phyloP scores from a whole-genome alignment of 2,888 invertebrate genomes.

The Chymomyza caudatula region DNA sequence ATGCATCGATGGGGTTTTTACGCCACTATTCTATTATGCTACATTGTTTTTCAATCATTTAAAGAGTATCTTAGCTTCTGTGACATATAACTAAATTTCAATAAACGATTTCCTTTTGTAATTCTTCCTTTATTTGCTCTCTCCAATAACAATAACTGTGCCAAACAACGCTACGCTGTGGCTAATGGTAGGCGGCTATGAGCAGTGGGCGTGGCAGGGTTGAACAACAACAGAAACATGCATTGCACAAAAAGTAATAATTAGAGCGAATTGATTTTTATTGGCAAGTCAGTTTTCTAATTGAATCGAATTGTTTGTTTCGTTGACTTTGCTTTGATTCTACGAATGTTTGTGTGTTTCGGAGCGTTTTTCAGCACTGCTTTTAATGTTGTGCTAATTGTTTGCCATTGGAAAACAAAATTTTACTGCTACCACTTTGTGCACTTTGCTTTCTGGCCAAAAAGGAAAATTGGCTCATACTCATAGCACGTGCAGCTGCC shows the following conservation, averaged over 20 bases:
- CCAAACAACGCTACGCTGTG: not conserved
- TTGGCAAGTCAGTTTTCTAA: slow-evolving; percentile 20
- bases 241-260: slow-evolving; percentile 12
- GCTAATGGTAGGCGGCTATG: not conserved
- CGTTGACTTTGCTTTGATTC: not conserved
- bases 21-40: too few relatives aligned
- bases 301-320: slow-evolving; percentile 17
- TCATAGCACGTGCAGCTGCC: not conserved
- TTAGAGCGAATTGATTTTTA: slow-evolving; percentile 23
- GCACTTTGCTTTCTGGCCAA: not conserved
- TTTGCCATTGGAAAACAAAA: slow-evolving; percentile 12
- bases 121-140: not conserved
- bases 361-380: not conserved
- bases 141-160: not conserved
- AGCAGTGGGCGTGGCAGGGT: not conserved
- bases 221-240: not conserved
- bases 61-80: not conserved
- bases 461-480: slow-evolving; percentile 1
- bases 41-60: too few relatives aligned
- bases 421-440: not conserved
- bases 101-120: not conserved
- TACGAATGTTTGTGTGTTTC: not conserved
- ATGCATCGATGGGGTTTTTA: too few relatives aligned
- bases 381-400: slow-evolving; percentile 4
- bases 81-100: too few relatives aligned